Percentiles rank a stretch among this genome's conserved stretches.
Conservation (phyloP, 2,113 vertebrate genomes). For the Apaloderma vittatum region DNA sequence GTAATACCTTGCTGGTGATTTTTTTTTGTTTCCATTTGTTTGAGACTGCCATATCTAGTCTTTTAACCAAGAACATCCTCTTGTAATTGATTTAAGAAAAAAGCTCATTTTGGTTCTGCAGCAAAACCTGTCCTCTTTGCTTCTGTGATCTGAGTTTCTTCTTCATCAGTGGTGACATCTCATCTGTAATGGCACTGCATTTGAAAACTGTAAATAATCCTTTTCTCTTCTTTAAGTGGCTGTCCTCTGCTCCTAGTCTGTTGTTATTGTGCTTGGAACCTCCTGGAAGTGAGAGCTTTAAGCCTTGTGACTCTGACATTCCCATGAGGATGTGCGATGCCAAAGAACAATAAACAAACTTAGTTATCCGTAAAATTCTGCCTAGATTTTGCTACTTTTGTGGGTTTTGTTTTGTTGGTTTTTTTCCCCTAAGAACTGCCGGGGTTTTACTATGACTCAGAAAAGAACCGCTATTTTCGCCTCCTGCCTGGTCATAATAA, state of each 20-base stretch:
- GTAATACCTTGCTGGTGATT: background rate
- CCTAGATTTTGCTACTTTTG: background rate
- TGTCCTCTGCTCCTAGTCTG: background rate
- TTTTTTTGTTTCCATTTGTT: background rate
- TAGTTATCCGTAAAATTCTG: background rate
- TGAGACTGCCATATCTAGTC: background rate
- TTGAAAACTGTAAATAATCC: background rate
- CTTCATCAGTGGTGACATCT: background rate
- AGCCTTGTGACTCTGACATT: background rate
- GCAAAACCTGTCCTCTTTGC: background rate
- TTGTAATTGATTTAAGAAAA: background rate
- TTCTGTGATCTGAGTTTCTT: background rate
- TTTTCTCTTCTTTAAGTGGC: background rate
- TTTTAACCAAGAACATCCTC: background rate
- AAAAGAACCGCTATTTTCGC: constrained; percentile 97
- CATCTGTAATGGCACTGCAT: background rate
- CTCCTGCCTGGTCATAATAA: constrained; percentile 96
- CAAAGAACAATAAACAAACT: background rate
- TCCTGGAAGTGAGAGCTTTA: background rate
- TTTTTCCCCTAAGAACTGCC: constrained; percentile 84
- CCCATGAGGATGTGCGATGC: background rate
- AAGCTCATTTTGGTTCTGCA: background rate
- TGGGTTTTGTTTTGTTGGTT: background rate
- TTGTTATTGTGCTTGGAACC: background rate
- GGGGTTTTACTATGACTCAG: constrained; percentile 95